Percentiles rank a stretch among this genome's conserved stretches.
Conservation (phyloP, 2,113 vertebrate species). For the Dasyornis broadbenti region DNA sequence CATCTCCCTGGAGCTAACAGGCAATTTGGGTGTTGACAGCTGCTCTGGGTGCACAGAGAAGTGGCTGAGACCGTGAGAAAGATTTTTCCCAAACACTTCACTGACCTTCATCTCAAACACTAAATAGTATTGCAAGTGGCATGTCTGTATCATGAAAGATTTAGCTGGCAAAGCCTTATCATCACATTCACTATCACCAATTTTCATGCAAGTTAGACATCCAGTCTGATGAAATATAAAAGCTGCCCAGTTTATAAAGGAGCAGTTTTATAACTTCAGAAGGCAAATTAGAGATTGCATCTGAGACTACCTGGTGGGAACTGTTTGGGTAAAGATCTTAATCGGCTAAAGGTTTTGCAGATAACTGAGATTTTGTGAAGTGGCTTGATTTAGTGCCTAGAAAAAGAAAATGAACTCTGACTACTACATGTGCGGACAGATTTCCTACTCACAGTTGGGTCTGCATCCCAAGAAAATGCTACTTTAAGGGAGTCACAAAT, state of each 20-base stretch:
- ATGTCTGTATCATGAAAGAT: background rate
- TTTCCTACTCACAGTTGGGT: background rate
- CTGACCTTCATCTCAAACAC: background rate
- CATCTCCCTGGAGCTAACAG: accelerated
- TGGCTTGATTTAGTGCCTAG: background rate
- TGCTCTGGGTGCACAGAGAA: background rate
- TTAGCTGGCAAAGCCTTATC: background rate
- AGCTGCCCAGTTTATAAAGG: background rate
- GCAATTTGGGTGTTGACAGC: background rate
- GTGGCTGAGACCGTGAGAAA: background rate
- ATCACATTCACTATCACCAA: background rate
- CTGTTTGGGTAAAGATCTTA: background rate
- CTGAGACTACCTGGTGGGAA: background rate
- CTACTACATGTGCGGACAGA: background rate
- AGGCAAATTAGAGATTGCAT: background rate
- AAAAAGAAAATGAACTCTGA: background rate
- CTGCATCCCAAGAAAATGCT: background rate
- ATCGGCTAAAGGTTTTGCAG: background rate
- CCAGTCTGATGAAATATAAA: background rate
- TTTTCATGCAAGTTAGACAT: background rate
- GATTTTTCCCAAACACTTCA: background rate
- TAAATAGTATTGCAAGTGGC: background rate
- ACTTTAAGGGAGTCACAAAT: background rate
- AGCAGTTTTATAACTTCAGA: background rate
- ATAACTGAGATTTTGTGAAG: background rate